Evolutionary conservation across 2,113 vertebrate species (phyloP).

Genomic region (Morone chrysops): DNA sequence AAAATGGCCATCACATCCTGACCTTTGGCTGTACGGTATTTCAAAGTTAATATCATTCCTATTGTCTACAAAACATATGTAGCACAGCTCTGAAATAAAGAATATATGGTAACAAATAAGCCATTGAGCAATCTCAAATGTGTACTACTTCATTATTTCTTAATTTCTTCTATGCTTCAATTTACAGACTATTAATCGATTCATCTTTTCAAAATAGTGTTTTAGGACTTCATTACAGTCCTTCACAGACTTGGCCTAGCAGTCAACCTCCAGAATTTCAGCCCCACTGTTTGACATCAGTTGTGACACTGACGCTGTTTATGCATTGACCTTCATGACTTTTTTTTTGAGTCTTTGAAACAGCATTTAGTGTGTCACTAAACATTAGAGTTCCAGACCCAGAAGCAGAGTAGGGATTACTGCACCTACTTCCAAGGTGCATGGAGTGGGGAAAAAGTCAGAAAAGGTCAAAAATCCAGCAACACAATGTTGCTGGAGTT

Average conservation of each 20-base stretch:
- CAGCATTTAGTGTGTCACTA: background rate
- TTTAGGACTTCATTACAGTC: background rate
- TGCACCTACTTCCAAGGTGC: background rate
- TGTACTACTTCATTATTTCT: background rate
- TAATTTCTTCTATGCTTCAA: background rate
- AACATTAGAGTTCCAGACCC: slow-evolving; percentile 2
- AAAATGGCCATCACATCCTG: slow-evolving; percentile 23
- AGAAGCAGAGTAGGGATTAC: background rate
- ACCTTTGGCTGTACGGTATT: slow-evolving; percentile 39
- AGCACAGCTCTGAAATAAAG: background rate
- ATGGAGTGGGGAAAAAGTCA: background rate
- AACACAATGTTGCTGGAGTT: no score
- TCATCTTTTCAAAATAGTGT: background rate
- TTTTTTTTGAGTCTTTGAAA: slow-evolving; percentile 22
- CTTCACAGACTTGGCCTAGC: background rate
- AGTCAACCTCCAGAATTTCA: background rate
- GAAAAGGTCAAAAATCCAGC: background rate
- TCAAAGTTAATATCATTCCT: slow-evolving; percentile 23
- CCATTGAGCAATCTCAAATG: background rate
- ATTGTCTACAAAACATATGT: background rate
- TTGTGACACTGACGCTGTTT: background rate
- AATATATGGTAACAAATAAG: background rate
- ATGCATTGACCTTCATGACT: slow-evolving; percentile 27
- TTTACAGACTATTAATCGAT: background rate
- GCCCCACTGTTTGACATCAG: background rate